These are phyloP conservation scores for Larimichthys polyactis DNA, from an alignment of 2,113 vertebrate genomes.

Conservation along the genomic window DNA sequence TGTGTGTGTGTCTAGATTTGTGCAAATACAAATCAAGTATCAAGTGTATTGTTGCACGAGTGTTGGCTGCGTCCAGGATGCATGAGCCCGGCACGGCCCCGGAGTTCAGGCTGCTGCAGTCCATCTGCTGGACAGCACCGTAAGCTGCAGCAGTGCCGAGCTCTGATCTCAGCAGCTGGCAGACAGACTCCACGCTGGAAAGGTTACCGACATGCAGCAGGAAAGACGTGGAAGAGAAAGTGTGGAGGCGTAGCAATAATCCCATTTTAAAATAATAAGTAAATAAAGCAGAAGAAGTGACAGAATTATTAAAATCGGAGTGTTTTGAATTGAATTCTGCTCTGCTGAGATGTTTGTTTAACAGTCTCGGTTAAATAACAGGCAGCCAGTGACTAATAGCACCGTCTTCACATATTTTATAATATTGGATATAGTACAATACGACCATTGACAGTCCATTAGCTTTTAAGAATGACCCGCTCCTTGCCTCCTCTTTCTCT, in stretches of 20 bases:
- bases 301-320: background rate
- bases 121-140: slow-evolving; percentile 54
- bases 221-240: background rate
- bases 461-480: slow-evolving; percentile 77
- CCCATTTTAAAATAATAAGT: background rate
- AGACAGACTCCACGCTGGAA: slow-evolving; percentile 19
- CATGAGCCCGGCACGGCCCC: slow-evolving; percentile 13
- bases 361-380: slow-evolving; percentile 35
- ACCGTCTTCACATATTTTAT: slow-evolving; percentile 58
- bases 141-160: slow-evolving; percentile 31
- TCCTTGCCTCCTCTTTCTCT: slow-evolving; percentile 60
- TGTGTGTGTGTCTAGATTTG: slow-evolving; percentile 1
- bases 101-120: slow-evolving; percentile 35
- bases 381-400: slow-evolving; percentile 50
- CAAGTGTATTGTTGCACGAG: background rate
- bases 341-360: background rate
- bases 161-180: slow-evolving; percentile 40
- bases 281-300: background rate
- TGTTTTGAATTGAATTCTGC: background rate
- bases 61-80: slow-evolving; percentile 6
- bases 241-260: background rate
- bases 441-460: slow-evolving; percentile 77
- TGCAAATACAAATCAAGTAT: background rate
- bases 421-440: slow-evolving; percentile 69
- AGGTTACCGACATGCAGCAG: slow-evolving; percentile 2